These are phyloP conservation scores for Menidia menidia DNA, from an alignment of 2,797 vertebrate genomes.

Conservation along the genomic window DNA sequence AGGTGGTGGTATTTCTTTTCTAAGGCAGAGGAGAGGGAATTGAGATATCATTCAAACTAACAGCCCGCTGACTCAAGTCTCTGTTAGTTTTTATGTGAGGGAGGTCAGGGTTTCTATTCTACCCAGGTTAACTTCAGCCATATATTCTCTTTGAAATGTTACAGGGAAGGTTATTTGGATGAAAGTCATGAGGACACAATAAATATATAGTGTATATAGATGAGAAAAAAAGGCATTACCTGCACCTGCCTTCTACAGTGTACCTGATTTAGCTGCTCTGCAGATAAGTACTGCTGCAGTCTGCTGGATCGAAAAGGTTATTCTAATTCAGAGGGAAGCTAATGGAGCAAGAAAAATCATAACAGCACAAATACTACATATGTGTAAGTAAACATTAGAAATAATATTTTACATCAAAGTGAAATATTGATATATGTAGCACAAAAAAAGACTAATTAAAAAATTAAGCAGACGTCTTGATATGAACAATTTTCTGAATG, in stretches of 20 bases:
- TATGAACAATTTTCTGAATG: conserved; percentile 26
- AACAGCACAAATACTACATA: background rate
- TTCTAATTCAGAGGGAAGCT: background rate
- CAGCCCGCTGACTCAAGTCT: conserved; percentile 78
- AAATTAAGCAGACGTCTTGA: background rate
- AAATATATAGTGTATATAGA: conserved; percentile 41
- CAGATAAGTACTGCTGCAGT: background rate
- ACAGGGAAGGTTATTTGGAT: conserved; percentile 54
- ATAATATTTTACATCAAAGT: conserved; percentile 13
- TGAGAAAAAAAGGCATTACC: conserved; percentile 10
- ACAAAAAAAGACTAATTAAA: conserved; percentile 14
- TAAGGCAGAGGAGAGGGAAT: conserved; percentile 74
- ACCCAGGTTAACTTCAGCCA: conserved; percentile 68
- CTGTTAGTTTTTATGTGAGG: conserved; percentile 75
- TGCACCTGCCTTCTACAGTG: background rate
- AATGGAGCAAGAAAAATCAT: conserved; percentile 10
- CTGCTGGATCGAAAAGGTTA: conserved; percentile 14
- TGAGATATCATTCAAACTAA: conserved; percentile 85
- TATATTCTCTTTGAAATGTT: conserved; percentile 59
- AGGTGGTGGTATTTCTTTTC: conserved; percentile 78
- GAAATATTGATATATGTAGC: conserved; percentile 14
- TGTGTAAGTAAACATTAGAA: conserved; percentile 5
- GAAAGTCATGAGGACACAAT: conserved; percentile 52
- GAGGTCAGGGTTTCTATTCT: conserved; percentile 81
- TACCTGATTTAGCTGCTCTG: conserved; percentile 38